Evolutionary conservation across 2,888 invertebrate species (phyloP).

Genomic region (Sphaerophoria rueppellii): DNA sequence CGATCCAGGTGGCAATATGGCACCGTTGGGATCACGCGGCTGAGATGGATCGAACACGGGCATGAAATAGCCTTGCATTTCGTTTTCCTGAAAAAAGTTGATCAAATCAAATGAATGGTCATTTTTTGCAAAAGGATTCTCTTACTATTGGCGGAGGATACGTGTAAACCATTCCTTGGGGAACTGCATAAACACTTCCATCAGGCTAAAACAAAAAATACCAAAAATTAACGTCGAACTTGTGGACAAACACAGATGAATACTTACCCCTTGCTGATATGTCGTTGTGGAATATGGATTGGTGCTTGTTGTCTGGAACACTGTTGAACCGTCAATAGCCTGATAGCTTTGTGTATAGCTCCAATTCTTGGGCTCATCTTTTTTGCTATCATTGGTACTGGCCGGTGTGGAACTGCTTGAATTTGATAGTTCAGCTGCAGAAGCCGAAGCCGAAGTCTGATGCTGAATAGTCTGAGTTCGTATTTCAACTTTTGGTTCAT

Average conservation of each 20-base stretch:
- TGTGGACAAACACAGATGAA: too few relatives aligned
- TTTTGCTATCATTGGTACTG: slow-evolving; percentile 75
- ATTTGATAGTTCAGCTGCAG: slow-evolving; percentile 77
- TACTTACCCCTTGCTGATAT: slow-evolving; percentile 82
- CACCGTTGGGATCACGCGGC: slow-evolving; percentile 77
- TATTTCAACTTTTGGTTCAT: slow-evolving; percentile 54
- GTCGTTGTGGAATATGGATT: slow-evolving; percentile 80
- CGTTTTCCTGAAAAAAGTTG: slow-evolving; percentile 77
- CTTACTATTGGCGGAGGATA: slow-evolving; percentile 80
- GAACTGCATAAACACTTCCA: slow-evolving; percentile 82
- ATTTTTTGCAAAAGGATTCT: not conserved
- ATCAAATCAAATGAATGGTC: slow-evolving; percentile 31
- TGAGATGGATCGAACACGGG: slow-evolving; percentile 81
- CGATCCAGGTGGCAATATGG: slow-evolving; percentile 78
- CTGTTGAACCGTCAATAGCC: slow-evolving; percentile 80
- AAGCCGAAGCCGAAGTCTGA: slow-evolving; percentile 36
- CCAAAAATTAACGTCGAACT: too few relatives aligned
- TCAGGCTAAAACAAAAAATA: slow-evolving; percentile 78
- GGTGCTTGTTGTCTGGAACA: slow-evolving; percentile 79
- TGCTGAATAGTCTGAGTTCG: slow-evolving; percentile 52
- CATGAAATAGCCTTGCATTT: slow-evolving; percentile 81
- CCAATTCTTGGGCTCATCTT: slow-evolving; percentile 79
- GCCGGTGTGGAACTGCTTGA: slow-evolving; percentile 80
- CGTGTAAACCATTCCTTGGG: slow-evolving; percentile 82
- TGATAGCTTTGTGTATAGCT: slow-evolving; percentile 81